phyloP scores from a whole-genome alignment of 2,797 vertebrate species.

The Poeciliopsis presidionis region DNA sequence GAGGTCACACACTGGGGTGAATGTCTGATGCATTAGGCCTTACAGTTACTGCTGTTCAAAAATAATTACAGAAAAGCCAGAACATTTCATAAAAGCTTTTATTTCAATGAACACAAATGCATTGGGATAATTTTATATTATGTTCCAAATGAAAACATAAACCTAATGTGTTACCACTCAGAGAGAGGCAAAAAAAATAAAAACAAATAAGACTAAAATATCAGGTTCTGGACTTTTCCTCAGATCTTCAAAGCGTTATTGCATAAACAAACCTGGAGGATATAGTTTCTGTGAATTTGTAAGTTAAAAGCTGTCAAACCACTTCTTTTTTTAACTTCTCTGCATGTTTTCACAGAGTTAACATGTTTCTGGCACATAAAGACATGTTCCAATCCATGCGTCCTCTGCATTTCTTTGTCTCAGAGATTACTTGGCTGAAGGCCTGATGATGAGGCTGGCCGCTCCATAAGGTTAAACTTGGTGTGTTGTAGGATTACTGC shows the following conservation, averaged over 20 bases:
- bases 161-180: not conserved
- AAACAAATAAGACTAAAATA: not conserved
- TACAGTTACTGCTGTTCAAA: not conserved
- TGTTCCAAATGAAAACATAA: not conserved
- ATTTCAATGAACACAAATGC: not conserved
- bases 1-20: not conserved
- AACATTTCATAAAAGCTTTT: not conserved
- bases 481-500: not conserved
- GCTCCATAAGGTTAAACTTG: not conserved
- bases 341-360: not conserved
- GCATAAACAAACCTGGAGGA: not conserved
- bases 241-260: not conserved
- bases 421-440: not conserved
- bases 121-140: not conserved
- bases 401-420: not conserved
- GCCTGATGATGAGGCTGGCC: not conserved
- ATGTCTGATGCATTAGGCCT: not conserved
- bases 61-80: not conserved
- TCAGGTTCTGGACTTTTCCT: not conserved
- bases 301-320: not conserved
- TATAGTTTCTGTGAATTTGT: not conserved
- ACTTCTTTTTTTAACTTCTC: not conserved
- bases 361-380: not conserved
- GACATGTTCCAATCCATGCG: not conserved
- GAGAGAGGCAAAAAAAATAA: not conserved